These are phyloP conservation scores for Pelodytes ibericus DNA, from an alignment of 2,797 vertebrate species.

Conservation along the genomic window DNA sequence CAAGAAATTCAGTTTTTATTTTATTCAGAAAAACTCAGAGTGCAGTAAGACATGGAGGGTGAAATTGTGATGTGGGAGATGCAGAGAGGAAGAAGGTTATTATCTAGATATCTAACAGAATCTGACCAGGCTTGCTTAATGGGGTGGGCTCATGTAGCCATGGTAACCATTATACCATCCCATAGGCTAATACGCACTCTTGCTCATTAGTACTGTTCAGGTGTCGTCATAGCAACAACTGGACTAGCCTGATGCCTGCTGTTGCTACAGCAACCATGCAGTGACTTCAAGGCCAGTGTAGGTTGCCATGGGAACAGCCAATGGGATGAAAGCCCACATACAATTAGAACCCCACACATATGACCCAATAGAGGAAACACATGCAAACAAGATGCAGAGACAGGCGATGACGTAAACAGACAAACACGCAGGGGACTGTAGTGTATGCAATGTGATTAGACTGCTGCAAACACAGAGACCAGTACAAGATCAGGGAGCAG, in stretches of 20 bases:
- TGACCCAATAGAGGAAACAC: constrained; percentile 7
- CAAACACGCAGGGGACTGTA: background rate
- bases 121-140: background rate
- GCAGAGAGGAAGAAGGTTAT: background rate
- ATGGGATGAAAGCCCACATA: constrained; percentile 33
- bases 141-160: constrained; percentile 30
- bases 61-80: background rate
- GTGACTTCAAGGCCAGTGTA: constrained; percentile 62
- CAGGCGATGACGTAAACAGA: constrained; percentile 14
- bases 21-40: no score
- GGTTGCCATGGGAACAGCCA: constrained; percentile 66
- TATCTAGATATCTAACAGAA: constrained; percentile 9
- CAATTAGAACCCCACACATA: constrained; percentile 31
- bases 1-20: no score
- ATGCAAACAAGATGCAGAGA: background rate
- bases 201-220: constrained; percentile 25
- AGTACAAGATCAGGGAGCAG: background rate
- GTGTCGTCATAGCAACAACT: constrained; percentile 47
- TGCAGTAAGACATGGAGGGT: no score
- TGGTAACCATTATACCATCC: constrained; percentile 36
- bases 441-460: background rate
- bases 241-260: constrained; percentile 46
- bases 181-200: constrained; percentile 38
- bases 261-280: constrained; percentile 63
- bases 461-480: background rate